Evolutionary conservation across 2,797 vertebrate genomes (phyloP), one percentile per base, ranked within the genome.

Genomic region (Hypotaenidia philippensis): DNA sequence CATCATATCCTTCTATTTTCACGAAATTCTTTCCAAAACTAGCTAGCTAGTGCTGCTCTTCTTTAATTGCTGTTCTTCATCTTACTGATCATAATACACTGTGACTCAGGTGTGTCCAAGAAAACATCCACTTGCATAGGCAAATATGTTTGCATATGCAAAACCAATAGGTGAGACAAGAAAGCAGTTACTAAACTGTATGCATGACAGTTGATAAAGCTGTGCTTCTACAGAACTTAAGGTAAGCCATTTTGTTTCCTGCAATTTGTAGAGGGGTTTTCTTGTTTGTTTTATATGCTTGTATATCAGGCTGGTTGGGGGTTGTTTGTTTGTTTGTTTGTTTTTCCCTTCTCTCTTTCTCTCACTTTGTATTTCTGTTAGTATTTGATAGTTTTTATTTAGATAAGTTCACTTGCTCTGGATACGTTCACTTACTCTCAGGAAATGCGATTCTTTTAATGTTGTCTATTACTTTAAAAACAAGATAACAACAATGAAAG

Each of bases 381-480:
- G 70, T 27, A 64, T 40, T 90, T 45, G 15, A 47, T 13, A 87
- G 29, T 44, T 27, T 71, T 31, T 66, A 40, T 82, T 96, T 76
- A 36, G 53, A 9, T 27, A 50, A 88, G 9, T 41, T 93, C 55
- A 77, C 49, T 49, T 74, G 8, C 57, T 96, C 64, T 64, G 34
- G 19, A 44, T 19, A 44, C 41, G 18, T 44, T 44, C 41, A 19
- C 8, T 44, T 44, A 18, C 18, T 44, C 41, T 44, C 4, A 4
- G 36, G 71, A 83, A 81, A 49, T 11, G 31, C 4, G 40, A 61
- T 88, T 87, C 31, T 70, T 94, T 89, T 26, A 83, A 27, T 23
- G 86, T 87, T 40, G 14, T 60, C n/a, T n/a, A 59, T 81, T 81
- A 61, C 8, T 88, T 89, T 49, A 89, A 92, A 96, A 84, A 93